A percentile compares a stretch with the other conserved stretches of the same genome.
Evolutionary conservation across 2,888 invertebrate genomes (phyloP).

Genomic region (Heliconius charithonia): DNA sequence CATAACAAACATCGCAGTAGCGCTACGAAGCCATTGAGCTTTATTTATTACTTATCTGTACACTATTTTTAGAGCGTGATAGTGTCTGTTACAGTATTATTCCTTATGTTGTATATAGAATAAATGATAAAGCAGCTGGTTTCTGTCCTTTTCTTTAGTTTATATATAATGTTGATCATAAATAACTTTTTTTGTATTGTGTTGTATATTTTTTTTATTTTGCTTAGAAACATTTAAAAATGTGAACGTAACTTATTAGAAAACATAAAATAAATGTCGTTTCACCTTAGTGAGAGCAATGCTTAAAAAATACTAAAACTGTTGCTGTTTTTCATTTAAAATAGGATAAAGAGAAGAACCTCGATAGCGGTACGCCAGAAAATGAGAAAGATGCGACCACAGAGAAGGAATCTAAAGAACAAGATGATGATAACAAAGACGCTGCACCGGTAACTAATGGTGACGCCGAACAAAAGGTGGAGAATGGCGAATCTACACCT

Average conservation of each 20-base stretch:
- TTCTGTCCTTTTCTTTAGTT: neutral
- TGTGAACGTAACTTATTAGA: neutral
- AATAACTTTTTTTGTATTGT: neutral
- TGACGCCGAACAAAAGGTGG: slow-evolving; percentile 72
- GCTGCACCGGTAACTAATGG: slow-evolving; percentile 70
- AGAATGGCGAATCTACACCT: slow-evolving; percentile 69
- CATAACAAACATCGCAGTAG: slow-evolving; percentile 34
- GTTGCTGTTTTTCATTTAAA: neutral
- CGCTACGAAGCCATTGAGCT: slow-evolving; percentile 31
- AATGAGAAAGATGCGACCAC: slow-evolving; percentile 88
- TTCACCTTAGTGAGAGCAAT: neutral
- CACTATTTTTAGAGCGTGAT: slow-evolving; percentile 25
- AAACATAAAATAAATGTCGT: neutral
- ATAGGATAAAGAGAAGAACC: slow-evolving; percentile 85
- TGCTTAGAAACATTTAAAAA: neutral
- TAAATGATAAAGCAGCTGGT: neutral
- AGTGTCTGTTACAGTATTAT: slow-evolving; percentile 31
- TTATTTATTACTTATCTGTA: slow-evolving; percentile 34
- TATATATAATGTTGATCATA: too few species aligned
- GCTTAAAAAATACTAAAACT: neutral
- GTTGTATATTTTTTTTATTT: neutral
- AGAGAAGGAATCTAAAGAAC: slow-evolving; percentile 83
- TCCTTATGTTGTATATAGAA: slow-evolving; percentile 11
- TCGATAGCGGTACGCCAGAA: slow-evolving; percentile 83
- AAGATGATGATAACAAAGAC: slow-evolving; percentile 61